Evolutionary conservation across 2,888 invertebrate genomes (phyloP).

Genomic region (Pecten maximus): DNA sequence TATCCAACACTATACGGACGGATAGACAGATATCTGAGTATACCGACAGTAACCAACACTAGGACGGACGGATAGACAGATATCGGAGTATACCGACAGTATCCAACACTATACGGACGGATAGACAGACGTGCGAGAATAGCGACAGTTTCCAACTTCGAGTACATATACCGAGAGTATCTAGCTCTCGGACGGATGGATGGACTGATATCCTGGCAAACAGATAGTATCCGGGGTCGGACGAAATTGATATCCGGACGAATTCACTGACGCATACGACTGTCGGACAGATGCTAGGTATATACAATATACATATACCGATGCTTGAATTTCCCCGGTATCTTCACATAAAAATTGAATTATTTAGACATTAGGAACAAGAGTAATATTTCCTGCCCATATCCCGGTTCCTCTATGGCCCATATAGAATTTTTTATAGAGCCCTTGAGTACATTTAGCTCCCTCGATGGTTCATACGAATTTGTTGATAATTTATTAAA

Average conservation of each 20-base stretch:
- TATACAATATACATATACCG: background rate
- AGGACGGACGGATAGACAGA: background rate
- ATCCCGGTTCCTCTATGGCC: background rate
- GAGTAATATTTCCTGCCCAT: background rate
- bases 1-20: too few species aligned
- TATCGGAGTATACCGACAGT: background rate
- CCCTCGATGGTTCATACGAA: background rate
- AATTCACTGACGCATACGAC: background rate
- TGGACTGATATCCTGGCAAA: too few species aligned
- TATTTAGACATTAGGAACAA: background rate
- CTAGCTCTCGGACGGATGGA: too few species aligned
- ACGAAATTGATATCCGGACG: too few species aligned
- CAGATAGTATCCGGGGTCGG: too few species aligned
- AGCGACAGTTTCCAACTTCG: too few species aligned
- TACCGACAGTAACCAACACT: too few species aligned
- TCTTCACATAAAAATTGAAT: background rate
- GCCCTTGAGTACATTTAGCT: background rate
- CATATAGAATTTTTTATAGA: background rate
- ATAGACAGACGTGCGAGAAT: too few species aligned
- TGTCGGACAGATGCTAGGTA: background rate
- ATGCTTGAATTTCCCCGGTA: background rate
- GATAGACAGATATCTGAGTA: too few species aligned
- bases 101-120: too few species aligned
- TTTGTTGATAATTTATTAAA: constrained; percentile 30
- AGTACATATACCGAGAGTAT: too few species aligned